These are phyloP conservation scores for Rutpela maculata DNA, from an alignment of 2,888 invertebrate species.

Conservation along the genomic window DNA sequence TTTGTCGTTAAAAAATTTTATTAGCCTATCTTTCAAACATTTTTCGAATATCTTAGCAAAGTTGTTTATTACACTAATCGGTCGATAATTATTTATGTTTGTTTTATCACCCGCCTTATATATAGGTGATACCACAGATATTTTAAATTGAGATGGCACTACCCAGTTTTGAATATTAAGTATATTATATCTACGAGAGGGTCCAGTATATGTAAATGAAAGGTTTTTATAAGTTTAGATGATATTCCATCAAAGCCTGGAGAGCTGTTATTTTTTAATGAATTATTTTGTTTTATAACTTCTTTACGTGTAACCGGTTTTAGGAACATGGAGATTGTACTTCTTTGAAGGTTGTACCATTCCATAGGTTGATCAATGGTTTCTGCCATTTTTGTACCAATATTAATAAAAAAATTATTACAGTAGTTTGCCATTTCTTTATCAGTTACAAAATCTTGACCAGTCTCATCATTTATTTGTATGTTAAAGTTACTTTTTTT, in stretches of 20 bases:
- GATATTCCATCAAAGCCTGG: no score
- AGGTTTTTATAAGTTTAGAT: constrained; percentile 8
- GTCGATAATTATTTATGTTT: constrained; percentile 30
- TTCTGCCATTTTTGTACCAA: constrained; percentile 7
- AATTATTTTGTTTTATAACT: no score
- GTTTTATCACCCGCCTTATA: constrained; percentile 34
- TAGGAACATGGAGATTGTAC: neutral
- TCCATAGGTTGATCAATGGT: constrained; percentile 10
- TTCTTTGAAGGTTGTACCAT: neutral
- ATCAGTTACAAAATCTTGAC: neutral
- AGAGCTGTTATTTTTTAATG: no score
- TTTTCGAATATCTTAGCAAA: constrained; percentile 30
- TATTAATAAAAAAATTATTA: constrained; percentile 28
- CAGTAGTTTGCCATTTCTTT: constrained; percentile 30
- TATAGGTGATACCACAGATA: constrained; percentile 8
- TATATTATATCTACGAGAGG: constrained; percentile 23
- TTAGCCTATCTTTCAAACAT: constrained; percentile 2
- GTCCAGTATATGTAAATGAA: neutral
- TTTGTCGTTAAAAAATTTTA: neutral
- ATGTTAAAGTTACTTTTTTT: constrained; percentile 22
- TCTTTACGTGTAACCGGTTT: no score
- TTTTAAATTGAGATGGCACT: constrained; percentile 21
- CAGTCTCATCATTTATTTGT: constrained; percentile 16
- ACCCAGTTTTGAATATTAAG: constrained; percentile 5
- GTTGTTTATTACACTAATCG: constrained; percentile 26